phyloP scores from a whole-genome alignment of 2,797 vertebrate species.

The Rousettus madagascariensis region DNA sequence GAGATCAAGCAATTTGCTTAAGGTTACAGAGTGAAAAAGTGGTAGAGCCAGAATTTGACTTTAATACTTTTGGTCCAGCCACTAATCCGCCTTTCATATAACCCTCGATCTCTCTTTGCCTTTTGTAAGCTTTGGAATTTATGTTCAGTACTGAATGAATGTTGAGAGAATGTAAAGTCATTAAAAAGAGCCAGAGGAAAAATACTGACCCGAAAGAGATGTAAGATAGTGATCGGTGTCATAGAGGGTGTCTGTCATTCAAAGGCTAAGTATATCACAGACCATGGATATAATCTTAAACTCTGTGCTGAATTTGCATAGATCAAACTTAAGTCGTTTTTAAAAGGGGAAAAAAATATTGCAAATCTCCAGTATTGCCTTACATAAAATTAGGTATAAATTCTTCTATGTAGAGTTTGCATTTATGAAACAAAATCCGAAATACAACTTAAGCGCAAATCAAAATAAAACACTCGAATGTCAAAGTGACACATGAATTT shows the following conservation, averaged over 20 bases:
- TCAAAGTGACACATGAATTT: background rate
- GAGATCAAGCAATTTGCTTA: background rate
- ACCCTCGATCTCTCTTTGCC: background rate
- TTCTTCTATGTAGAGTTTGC: background rate
- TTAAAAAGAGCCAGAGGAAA: background rate
- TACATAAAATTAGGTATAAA: background rate
- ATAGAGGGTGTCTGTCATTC: background rate
- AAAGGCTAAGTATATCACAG: background rate
- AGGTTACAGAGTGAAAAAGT: background rate
- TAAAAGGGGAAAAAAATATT: background rate
- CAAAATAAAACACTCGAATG: background rate
- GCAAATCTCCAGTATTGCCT: background rate
- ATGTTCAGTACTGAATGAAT: background rate
- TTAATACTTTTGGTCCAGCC: background rate
- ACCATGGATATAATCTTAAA: background rate
- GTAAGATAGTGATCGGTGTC: background rate
- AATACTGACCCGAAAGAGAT: background rate
- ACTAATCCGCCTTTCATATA: background rate
- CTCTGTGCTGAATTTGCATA: background rate
- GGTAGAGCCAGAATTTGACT: background rate
- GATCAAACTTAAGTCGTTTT: background rate
- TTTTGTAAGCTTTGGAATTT: background rate
- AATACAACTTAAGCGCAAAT: background rate
- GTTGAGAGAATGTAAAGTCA: background rate
- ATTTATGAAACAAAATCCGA: background rate